Base-by-base conservation (phyloP, 2,797 vertebrate species). In the Crocidura indochinensis region DNA sequence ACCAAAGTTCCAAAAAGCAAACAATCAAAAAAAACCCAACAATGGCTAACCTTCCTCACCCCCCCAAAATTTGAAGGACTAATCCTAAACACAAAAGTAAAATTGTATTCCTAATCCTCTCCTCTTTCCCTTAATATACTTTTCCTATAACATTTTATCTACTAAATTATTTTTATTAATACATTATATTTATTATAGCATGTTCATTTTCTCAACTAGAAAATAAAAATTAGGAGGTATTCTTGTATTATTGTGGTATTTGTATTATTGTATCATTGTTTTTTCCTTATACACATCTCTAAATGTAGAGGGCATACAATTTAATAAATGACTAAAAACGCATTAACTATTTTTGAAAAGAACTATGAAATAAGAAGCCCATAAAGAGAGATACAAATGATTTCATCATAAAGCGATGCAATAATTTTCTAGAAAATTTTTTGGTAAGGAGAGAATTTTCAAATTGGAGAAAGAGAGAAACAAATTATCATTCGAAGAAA, bases 401-500 rank as follows among this genome's bases (percentile, higher is more conserved):
- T 60, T 20, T 60, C 19, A 20, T 60, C 56, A 60, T 20, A 60
- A 60, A 2, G 7, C 51, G 9, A 6, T 74, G 46, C 12, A 22
- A 47, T 20, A n/a, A 9, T 84, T 78, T 82, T 73, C 20, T 77
- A 7, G 56, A 19, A 60, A 60, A 60, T 60, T 60, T 15, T 60
- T 4, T 60, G 22, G 19, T 60, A 60, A 83, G 9, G 44, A 77
- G 47, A 73, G n/a, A 44, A 29, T 24, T 83, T 67, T 94, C 84
- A 68, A 91, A 53, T 29, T 31, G 5, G 38, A 74, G 68, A 93
- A 22, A 67, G 47, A 79, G 22, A 78, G 49, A 68, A 20, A 60
- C 56, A 86, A 76, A 76, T 38, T 73, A 80, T 60, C 51, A 75
- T 67, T 87, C 76, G 27, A 26, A 84, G 20, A 86, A 84, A 79